Percentiles rank a stretch among this genome's conserved stretches.
phyloP scores from a whole-genome alignment of 2,888 invertebrate genomes.

The Noctua janthina region DNA sequence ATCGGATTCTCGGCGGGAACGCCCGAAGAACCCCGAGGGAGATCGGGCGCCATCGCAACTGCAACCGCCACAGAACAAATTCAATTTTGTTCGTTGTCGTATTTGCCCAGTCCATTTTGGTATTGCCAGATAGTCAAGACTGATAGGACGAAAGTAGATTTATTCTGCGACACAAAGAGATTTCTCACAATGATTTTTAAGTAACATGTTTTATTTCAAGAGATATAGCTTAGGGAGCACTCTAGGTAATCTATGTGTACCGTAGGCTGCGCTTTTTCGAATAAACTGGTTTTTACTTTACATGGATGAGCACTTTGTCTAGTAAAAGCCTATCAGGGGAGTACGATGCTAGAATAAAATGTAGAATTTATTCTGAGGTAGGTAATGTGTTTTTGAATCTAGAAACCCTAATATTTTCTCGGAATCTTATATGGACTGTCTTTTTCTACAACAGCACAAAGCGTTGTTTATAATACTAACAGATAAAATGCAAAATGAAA shows the following conservation, averaged over 20 bases:
- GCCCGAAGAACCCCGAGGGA: slow-evolving; percentile 75
- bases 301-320: slow-evolving; percentile 40
- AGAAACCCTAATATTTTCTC: not conserved
- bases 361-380: not conserved
- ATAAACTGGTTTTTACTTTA: slow-evolving; percentile 24
- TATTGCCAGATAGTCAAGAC: slow-evolving; percentile 77
- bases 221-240: slow-evolving; percentile 43
- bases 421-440: not conserved
- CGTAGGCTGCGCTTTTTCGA: slow-evolving; percentile 39
- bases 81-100: slow-evolving; percentile 83
- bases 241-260: slow-evolving; percentile 38
- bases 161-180: slow-evolving; percentile 69
- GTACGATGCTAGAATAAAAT: slow-evolving; percentile 18
- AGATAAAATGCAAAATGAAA: not conserved
- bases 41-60: slow-evolving; percentile 69
- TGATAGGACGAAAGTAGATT: slow-evolving; percentile 74
- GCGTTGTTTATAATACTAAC: not conserved
- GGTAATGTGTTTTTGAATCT: slow-evolving; percentile 9
- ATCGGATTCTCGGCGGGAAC: slow-evolving; percentile 64
- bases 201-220: slow-evolving; percentile 66
- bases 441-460: not conserved
- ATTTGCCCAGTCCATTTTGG: slow-evolving; percentile 82
- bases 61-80: slow-evolving; percentile 78
- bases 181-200: slow-evolving; percentile 61
- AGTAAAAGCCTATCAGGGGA: slow-evolving; percentile 12